These are phyloP conservation scores for Cephus runcator DNA, from an alignment of 2,888 invertebrate species.

Conservation along the genomic window DNA sequence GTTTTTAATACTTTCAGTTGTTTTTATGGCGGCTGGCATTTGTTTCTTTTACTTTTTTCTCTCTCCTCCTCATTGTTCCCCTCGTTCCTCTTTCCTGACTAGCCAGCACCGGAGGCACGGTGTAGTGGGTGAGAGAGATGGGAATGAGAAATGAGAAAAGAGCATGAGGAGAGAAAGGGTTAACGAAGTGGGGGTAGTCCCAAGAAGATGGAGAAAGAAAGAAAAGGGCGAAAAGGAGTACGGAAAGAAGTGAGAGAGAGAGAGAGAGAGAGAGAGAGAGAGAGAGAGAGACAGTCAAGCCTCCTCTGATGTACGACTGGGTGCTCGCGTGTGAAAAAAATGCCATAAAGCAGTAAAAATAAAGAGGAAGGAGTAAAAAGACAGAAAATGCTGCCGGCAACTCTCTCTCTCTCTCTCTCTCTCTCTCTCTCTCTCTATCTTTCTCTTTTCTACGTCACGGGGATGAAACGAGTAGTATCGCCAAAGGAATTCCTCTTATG, in stretches of 20 bases:
- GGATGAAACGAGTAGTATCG: conserved; percentile 49
- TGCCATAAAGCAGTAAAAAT: conserved; percentile 65
- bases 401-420: too few relatives aligned
- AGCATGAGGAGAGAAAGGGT: background rate
- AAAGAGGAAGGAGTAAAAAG: conserved; percentile 23
- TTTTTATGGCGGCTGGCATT: conserved; percentile 62
- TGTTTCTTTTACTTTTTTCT: conserved; percentile 41
- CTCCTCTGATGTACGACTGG: conserved; percentile 62
- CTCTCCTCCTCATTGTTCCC: conserved; percentile 23
- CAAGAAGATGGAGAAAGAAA: conserved; percentile 1
- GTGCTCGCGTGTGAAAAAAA: conserved; percentile 62
- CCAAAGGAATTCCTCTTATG: conserved; percentile 64
- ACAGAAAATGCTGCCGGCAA: conserved; percentile 6
- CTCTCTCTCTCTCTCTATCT: too few relatives aligned
- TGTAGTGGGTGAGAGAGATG: conserved; percentile 1
- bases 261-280: conserved; percentile 35
- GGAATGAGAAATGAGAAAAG: conserved; percentile 12
- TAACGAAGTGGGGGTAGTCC: conserved; percentile 3
- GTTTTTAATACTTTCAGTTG: conserved; percentile 65
- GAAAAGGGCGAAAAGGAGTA: conserved; percentile 20
- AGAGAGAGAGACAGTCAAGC: conserved; percentile 37
- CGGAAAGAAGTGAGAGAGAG: conserved; percentile 25
- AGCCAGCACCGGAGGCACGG: conserved; percentile 9
- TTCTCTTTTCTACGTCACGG: conserved; percentile 17
- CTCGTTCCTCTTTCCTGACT: conserved; percentile 13